phyloP scores from a whole-genome alignment of 2,113 vertebrate genomes.

The Chinchilla lanigera region DNA sequence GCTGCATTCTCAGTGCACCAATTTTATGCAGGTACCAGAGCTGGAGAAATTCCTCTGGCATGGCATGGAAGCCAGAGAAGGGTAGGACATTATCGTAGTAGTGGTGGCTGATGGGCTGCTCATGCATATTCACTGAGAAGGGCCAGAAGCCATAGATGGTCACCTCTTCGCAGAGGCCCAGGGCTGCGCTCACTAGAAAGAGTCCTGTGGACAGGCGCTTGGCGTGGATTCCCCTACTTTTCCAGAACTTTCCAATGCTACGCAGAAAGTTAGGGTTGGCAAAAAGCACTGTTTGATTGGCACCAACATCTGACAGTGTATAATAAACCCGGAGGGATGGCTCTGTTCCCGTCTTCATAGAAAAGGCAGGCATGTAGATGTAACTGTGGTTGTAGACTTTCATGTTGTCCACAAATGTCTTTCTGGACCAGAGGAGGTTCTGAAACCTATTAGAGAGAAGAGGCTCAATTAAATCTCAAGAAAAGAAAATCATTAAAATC shows the following conservation, averaged over 20 bases:
- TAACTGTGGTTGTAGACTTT: slow-evolving; percentile 95
- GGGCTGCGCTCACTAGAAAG: slow-evolving; percentile 94
- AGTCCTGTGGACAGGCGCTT: slow-evolving; percentile 96
- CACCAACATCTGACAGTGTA: slow-evolving; percentile 91
- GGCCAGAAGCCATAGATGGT: slow-evolving; percentile 98
- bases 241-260: slow-evolving; percentile 96
- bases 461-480: slow-evolving; percentile 39
- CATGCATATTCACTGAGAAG: slow-evolving; percentile 90
- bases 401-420: slow-evolving; percentile 94
- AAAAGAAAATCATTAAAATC: slow-evolving; percentile 5
- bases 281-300: slow-evolving; percentile 95
- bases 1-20: slow-evolving; percentile 91
- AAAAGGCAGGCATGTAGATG: slow-evolving; percentile 98
- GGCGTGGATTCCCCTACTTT: slow-evolving; percentile 92
- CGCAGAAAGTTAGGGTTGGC: slow-evolving; percentile 96
- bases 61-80: slow-evolving; percentile 94
- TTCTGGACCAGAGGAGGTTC: slow-evolving; percentile 96
- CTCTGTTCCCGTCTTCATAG: slow-evolving; percentile 94
- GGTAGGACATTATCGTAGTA: slow-evolving; percentile 98
- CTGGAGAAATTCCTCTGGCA: slow-evolving; percentile 98
- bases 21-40: slow-evolving; percentile 97
- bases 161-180: slow-evolving; percentile 96
- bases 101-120: slow-evolving; percentile 94
- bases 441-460: slow-evolving; percentile 90
- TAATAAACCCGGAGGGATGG: slow-evolving; percentile 94